Base-by-base conservation (phyloP, 2,888 invertebrate species). In the Eilema sororculum region DNA sequence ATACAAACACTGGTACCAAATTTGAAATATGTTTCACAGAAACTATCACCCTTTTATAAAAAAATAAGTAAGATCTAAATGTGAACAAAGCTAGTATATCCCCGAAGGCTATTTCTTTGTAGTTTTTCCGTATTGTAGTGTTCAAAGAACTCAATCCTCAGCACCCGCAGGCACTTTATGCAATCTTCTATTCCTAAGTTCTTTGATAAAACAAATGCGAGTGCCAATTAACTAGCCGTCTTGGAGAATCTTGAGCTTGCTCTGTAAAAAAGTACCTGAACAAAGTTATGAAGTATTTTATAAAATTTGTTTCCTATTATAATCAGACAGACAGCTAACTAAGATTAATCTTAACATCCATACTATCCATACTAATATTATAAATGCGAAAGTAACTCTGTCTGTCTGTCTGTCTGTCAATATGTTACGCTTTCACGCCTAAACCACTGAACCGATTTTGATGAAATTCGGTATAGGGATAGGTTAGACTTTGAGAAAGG, bases 161-260 rank as follows among this genome's bases (percentile, higher is more conserved):
- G 37, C 13, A 57, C 67, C 80, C 71, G 58, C 41, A 33, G 74
- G 80, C 78, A 22, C 6, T 67, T 63, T 61, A 20, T 64, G 72
- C 75, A 72, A 73, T 79, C 41, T 67, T 73, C 72, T 73, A 61
- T 72, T 67, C 64, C 66, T 72, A 75, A 75, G 78, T 65, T 68
- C 78, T 80, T 78, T 79, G 72, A 78, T 71, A 76, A 76, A 71
- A 72, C 65, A 63, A 73, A 71, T 71, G 67, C 65, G 3, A 46
- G 58, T 28, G 28, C 6, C 68, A 76, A 80, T 75, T 80, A 76
- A 46, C 57, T 72, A 12, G 37, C 12, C 46, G 24, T 67, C 41
- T 28, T 22, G 41, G 25, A 20, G 28, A 64, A 25, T 30, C 57
- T 63, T 58, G 57, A 24, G 20, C 61, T 67, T 6, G 13, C 25